phyloP scores from a whole-genome alignment of 1,140 invertebrate genomes.

The Cydia strobilella region DNA sequence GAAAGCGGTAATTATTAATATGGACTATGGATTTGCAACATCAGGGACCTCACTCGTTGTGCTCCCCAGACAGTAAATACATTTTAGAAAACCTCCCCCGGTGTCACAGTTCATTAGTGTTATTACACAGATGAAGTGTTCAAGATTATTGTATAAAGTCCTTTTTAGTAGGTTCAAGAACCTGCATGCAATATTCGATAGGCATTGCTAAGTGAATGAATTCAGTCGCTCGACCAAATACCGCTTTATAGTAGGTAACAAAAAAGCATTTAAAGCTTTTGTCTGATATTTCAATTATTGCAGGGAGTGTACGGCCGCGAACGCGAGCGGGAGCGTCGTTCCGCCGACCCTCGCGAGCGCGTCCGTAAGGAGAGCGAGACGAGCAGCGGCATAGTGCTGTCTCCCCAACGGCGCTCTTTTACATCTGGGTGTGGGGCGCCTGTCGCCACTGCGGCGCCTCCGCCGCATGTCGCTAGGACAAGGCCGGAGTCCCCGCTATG shows the following conservation, averaged over 20 bases:
- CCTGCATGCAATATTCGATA: no score
- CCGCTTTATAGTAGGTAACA: not conserved
- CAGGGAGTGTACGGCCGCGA: slow-evolving; percentile 57
- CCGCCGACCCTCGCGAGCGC: slow-evolving; percentile 88
- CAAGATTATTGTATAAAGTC: no score
- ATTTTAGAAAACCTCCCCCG: no score
- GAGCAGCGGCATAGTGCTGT: slow-evolving; percentile 86
- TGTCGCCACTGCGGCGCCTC: slow-evolving; percentile 66
- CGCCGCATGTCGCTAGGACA: slow-evolving; percentile 75
- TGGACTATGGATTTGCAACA: no score
- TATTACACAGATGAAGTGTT: no score
- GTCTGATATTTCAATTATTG: not conserved
- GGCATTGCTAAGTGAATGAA: no score
- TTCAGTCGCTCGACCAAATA: no score
- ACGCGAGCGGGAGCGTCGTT: slow-evolving; percentile 77
- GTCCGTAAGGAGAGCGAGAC: slow-evolving; percentile 89
- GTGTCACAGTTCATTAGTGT: no score
- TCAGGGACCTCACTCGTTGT: no score
- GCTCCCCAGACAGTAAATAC: no score
- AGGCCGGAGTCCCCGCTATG: slow-evolving; percentile 77
- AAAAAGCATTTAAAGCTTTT: slow-evolving; percentile 1
- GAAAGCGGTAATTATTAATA: no score
- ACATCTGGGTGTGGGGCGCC: slow-evolving; percentile 89
- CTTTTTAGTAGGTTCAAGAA: no score
- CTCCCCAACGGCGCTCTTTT: slow-evolving; percentile 88